phyloP scores from a whole-genome alignment of 2,888 invertebrate species.

The Pinctada fucata region DNA sequence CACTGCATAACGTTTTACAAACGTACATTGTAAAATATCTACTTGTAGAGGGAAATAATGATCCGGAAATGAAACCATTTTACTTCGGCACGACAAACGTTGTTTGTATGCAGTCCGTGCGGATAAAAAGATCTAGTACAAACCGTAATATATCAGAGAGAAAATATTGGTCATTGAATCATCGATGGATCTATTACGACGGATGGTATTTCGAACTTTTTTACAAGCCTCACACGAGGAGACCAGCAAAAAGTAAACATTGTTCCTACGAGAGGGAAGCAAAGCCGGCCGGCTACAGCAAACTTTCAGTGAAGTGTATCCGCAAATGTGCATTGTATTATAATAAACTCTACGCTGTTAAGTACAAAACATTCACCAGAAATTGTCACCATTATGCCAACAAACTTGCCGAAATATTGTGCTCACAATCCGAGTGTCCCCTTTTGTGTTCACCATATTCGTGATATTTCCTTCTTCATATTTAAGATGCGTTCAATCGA shows the following conservation, averaged over 20 bases:
- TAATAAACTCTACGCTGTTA: conserved; percentile 5
- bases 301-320: conserved; percentile 2
- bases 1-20: neutral
- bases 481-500: too few relatives aligned
- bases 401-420: conserved; percentile 18
- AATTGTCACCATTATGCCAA: conserved; percentile 28
- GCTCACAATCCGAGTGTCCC: conserved; percentile 21
- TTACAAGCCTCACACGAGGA: conserved; percentile 8
- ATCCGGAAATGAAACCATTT: neutral
- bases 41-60: too few relatives aligned
- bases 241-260: conserved; percentile 13
- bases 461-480: too few relatives aligned
- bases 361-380: conserved; percentile 6
- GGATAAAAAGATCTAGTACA: neutral
- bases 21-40: too few relatives aligned
- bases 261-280: conserved; percentile 4
- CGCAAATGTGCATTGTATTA: conserved; percentile 21
- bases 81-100: conserved; percentile 21
- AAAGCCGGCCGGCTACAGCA: conserved; percentile 16
- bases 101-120: conserved; percentile 10
- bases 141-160: conserved; percentile 8
- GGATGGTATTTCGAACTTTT: conserved; percentile 27
- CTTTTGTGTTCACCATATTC: neutral
- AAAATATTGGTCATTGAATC: conserved; percentile 18
- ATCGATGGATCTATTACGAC: conserved; percentile 19